phyloP scores from a whole-genome alignment of 2,113 vertebrate genomes.

The Cettia cetti region DNA sequence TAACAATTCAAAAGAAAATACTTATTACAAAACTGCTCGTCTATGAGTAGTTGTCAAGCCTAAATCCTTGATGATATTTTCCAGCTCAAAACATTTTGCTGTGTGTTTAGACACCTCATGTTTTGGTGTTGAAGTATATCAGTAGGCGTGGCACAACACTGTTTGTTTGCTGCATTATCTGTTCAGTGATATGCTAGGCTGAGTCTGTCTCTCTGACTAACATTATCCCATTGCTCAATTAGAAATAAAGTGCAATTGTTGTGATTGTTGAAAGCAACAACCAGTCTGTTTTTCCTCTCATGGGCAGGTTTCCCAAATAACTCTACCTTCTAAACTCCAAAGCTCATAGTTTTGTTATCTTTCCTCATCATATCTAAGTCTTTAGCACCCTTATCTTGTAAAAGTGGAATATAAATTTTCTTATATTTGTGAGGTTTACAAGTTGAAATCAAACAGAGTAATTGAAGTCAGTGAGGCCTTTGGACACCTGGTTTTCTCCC shows the following conservation, averaged over 20 bases:
- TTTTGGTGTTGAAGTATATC: neutral
- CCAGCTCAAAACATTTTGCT: neutral
- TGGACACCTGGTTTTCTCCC: neutral
- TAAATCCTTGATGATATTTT: neutral
- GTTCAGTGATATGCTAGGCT: neutral
- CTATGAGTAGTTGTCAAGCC: neutral
- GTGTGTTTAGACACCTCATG: accelerated
- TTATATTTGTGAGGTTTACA: neutral
- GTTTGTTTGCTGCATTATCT: neutral
- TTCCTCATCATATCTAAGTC: neutral
- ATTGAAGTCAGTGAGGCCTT: neutral
- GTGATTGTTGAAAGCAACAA: neutral
- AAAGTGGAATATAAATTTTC: neutral
- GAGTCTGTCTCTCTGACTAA: neutral
- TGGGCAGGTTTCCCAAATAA: neutral
- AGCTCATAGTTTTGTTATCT: neutral
- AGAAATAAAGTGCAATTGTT: neutral
- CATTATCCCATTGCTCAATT: neutral
- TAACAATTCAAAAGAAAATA: neutral
- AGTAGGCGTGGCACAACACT: neutral
- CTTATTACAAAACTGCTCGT: neutral
- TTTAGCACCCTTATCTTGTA: neutral
- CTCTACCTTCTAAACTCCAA: neutral
- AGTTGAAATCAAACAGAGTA: neutral
- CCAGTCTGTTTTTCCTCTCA: neutral